Conservation (phyloP, 2,113 vertebrate species). For the Halichoerus grypus region DNA sequence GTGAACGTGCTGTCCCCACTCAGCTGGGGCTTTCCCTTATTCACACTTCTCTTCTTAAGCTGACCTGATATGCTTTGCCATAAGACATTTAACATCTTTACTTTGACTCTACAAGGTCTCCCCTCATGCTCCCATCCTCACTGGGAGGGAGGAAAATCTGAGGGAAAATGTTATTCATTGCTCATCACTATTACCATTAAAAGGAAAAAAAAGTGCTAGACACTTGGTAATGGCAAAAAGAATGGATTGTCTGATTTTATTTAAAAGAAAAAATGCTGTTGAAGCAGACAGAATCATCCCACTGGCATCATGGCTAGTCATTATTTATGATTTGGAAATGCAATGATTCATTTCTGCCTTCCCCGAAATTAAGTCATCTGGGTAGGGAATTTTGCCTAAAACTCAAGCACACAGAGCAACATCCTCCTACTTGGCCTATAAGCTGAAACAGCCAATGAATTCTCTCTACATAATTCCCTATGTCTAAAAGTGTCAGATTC, state of each 20-base stretch:
- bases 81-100: neutral
- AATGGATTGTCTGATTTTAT: constrained; percentile 73
- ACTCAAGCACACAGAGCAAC: constrained; percentile 26
- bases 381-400: constrained; percentile 55
- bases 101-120: neutral
- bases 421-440: neutral
- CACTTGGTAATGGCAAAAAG: constrained; percentile 42
- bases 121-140: neutral
- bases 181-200: constrained; percentile 64
- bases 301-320: constrained; percentile 59
- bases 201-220: neutral
- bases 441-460: constrained; percentile 18
- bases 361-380: constrained; percentile 69
- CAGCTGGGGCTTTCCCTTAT: rapidly evolving
- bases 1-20: constrained; percentile 13
- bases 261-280: constrained; percentile 25
- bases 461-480: constrained; percentile 37
- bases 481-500: neutral
- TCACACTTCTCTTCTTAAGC: rapidly evolving
- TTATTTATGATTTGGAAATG: constrained; percentile 74
- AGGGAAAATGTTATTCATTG: constrained; percentile 55
- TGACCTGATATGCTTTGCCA: neutral
- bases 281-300: constrained; percentile 64
- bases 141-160: neutral
- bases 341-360: constrained; percentile 68